Conservation (phyloP, 2,797 vertebrate genomes). For the Pseudochromis fuscus region DNA sequence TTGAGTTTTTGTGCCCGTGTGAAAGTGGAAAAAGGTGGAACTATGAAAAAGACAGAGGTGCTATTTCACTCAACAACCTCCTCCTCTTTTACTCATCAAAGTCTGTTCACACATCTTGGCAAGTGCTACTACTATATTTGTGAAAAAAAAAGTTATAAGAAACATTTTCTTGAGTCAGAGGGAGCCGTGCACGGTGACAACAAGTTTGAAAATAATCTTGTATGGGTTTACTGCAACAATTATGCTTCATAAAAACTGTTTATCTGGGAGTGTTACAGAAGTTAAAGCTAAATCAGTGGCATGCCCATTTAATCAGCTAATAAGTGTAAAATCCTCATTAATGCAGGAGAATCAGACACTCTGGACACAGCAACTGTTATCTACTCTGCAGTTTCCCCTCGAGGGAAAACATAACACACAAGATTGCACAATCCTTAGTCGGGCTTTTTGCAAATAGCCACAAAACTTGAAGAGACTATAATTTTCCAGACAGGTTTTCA, state of each 20-base stretch:
- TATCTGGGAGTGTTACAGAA: background rate
- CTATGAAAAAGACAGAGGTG: background rate
- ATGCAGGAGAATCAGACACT: conserved; percentile 20
- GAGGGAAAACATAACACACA: background rate
- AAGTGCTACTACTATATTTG: background rate
- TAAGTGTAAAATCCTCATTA: conserved; percentile 23
- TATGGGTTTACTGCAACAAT: background rate
- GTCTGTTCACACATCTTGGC: background rate
- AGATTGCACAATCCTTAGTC: conserved; percentile 31
- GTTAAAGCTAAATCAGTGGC: background rate
- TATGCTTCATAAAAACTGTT: background rate
- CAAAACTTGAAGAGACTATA: background rate
- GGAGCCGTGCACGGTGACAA: too few relatives aligned
- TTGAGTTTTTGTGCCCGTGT: conserved; percentile 17
- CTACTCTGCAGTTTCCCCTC: background rate
- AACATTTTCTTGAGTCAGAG: background rate
- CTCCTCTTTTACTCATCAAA: background rate
- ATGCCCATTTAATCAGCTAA: conserved; percentile 14
- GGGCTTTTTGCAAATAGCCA: conserved; percentile 37
- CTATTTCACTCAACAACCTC: background rate
- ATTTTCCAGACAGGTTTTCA: conserved; percentile 17
- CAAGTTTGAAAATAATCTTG: too few relatives aligned
- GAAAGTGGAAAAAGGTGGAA: too few relatives aligned
- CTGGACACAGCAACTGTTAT: conserved; percentile 5
- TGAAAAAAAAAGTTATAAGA: background rate